Evolutionary conservation across 2,113 vertebrate species (phyloP), one percentile per base, ranked within the genome.

Genomic region (Zapus hudsonius): DNA sequence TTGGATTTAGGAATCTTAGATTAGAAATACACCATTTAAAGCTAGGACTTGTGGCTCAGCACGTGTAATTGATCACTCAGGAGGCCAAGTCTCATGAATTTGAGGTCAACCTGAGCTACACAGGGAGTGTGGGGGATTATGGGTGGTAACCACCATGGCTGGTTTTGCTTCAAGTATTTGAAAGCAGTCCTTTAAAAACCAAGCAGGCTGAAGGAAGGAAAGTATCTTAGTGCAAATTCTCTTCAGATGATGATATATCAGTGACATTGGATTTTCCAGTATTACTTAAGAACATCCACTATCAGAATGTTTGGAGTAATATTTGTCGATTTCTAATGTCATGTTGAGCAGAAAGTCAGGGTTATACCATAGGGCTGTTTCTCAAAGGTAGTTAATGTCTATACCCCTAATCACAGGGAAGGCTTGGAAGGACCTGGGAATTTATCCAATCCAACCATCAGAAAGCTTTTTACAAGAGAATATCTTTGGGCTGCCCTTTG

Each of bases 281-380:
- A 13, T 13, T 75, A 75, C 78, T 81, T 17, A 61, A 55, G 72
- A 61, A 38, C 22, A 85, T n/a, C 40, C 4, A 5, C 27, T 57
- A 9, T 31, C 74, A 87, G 55, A 20, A 33, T 93, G 87, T 67
- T 95, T 84, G 78, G 61, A 87, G 89, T 73, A 80, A n/a, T 93
- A 44, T 82, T 91, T 69, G n/a, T 40, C 19, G 75, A 12, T 80
- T 80, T 36, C 15, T 64, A 38, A 40, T 79, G 31, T 89, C 55
- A 42, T 4, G 5, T 84, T 80, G 47, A 70, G 72, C 27, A 78
- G 22, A 76, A 75, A 86, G 40, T 89, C 33, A 74, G 25, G n/a
- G 75, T 27, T 2, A 4, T 66, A 22, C 52, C 38, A 1, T 9
- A 66, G n/a, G 47, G 22, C 17, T 23, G 22, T 31, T 86, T 75